Evolutionary conservation across 2,888 invertebrate genomes (phyloP), one percentile per base, ranked within the genome.

Genomic region (Dioctria linearis): DNA sequence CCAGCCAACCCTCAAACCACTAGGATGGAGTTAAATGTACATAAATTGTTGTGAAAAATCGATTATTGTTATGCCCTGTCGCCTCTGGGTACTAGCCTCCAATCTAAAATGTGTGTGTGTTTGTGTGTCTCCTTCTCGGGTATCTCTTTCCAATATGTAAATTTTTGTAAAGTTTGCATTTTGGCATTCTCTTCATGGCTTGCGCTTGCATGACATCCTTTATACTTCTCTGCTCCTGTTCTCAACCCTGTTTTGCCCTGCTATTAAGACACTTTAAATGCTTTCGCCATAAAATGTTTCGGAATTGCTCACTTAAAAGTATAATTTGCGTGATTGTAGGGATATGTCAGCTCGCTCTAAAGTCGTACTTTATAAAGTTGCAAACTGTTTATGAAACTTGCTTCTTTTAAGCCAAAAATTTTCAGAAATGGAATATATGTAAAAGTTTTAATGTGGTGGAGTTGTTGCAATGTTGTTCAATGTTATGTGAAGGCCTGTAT

Each of bases 1-100:
- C 25, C 61, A 39, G 6, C 51, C 25, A 25, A 25, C 25, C 25
- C 25, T 25, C 51, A 51, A 51, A 37, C 37, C 57, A 11, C 39
- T 61, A 6, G 6, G 61, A 51, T n/a, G n/a, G 8, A 61, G 61
- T 61, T 61, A 61, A 61, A 61, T 11, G n/a, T n/a, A 61, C 61
- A 61, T 61, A 61, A 61, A 13, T 61, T 61, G 61, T 61, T 61
- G 61, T 61, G 61, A 61, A 61, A 61, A 61, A 61, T 61, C 61
- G 61, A 61, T 61, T 61, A 61, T 61, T 61, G 61, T 61, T 61
- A 61, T 61, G 61, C 37, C 61, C 61, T 37, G 61, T 39, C 61
- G 61, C 61, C 61, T 61, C 61, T 61, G 61, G 25, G 61, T 11
- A 40, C 8, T 13, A 25, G 37, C 54, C 61, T 25, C 61, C 37